Base-by-base conservation (phyloP, 2,888 invertebrate species). In the Apodemia zela region DNA sequence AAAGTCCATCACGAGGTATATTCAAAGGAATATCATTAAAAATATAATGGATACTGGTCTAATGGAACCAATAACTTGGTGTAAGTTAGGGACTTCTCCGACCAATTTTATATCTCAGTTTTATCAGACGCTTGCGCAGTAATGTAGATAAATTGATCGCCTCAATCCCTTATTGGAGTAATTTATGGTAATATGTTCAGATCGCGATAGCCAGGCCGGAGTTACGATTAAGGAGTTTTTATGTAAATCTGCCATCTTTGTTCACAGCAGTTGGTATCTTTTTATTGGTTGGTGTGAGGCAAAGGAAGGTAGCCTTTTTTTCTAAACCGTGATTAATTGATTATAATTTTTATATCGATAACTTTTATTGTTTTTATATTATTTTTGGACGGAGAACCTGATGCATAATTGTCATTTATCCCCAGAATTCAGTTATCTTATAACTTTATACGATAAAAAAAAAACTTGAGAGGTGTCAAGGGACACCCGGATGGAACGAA, bases 141-240 rank as follows among this genome's bases (percentile, higher is more conserved):
- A 82, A 83, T 83, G 79, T 79, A 80, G 79, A 81, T 81, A 81
- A 81, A 85, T 81, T 84, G 85, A 82, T 84, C 82, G 84, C 77
- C 77, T 77, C 80, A 78, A 80, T 81, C 80, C 81, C 80, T 81
- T 83, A 82, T 81, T 82, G 81, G 83, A 82, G 83, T 82, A 85
- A 85, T 86, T 84, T 85, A 86, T 81, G 86, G 80, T 84, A 84
- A 82, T 88, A 84, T 79, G 83, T 78, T 80, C 78, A 75, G 84
- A 85, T 81, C 80, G 84, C 84, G 85, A 87, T 87, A 84, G 76
- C 76, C 76, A 68, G 75, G 67, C 73, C 77, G 75, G 82, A 85
- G 83, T 87, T 87, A 86, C 87, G 87, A 87, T 85, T 87, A 84
- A 86, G 86, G 82, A 80, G 82, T 88, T 86, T 89, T 89, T 87